A percentile compares a stretch with the other conserved stretches of the same genome.
These are phyloP conservation scores for Tetranychus truncatus DNA, from an alignment of 2,888 invertebrate genomes.

Conservation along the genomic window DNA sequence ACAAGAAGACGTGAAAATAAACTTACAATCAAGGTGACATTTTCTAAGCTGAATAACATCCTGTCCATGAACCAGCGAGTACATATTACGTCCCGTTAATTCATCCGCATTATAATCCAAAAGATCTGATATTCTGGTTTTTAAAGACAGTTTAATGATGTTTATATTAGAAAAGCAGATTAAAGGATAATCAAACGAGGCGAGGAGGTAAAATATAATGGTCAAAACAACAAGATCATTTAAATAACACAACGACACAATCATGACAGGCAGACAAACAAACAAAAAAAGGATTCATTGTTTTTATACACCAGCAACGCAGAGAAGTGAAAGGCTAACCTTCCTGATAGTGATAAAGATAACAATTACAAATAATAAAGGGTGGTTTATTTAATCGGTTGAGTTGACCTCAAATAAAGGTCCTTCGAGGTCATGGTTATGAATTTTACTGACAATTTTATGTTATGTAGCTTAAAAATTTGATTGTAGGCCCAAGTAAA, in stretches of 20 bases:
- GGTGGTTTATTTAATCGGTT: neutral
- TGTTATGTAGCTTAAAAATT: neutral
- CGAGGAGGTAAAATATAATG: neutral
- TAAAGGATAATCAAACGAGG: too few species aligned
- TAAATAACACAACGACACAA: neutral
- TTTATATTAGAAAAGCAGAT: neutral
- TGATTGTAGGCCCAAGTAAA: neutral
- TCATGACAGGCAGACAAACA: neutral
- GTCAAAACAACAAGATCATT: neutral
- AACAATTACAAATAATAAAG: neutral
- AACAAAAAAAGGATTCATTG: neutral
- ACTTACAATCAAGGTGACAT: slow-evolving; percentile 88
- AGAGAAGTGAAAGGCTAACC: neutral
- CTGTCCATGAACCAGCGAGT: slow-evolving; percentile 84
- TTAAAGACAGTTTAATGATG: slow-evolving; percentile 36
- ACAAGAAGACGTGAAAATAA: neutral
- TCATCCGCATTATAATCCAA: slow-evolving; percentile 84
- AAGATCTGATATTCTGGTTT: slow-evolving; percentile 53
- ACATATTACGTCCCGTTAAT: slow-evolving; percentile 75
- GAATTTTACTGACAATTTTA: neutral
- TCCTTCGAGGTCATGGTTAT: neutral
- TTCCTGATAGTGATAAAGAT: neutral
- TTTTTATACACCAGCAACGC: neutral
- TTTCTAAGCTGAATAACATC: slow-evolving; percentile 82
- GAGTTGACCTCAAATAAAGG: neutral